Percentiles rank a stretch among this genome's conserved stretches.
phyloP scores from a whole-genome alignment of 2,797 vertebrate species.

The Psittacula echo region DNA sequence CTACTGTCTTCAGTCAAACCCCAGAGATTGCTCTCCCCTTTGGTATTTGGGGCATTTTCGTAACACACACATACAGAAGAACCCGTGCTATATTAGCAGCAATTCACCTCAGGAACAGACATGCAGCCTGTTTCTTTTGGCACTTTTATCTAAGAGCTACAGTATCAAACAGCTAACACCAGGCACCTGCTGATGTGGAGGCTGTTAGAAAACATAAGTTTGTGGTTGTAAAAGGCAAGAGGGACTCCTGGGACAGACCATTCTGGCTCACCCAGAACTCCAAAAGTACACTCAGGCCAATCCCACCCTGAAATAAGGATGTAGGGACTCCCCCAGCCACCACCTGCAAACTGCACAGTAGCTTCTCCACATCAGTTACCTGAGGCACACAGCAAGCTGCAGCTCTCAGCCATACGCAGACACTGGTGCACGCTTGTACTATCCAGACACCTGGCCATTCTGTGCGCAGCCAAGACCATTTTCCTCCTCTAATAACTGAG shows the following conservation, averaged over 20 bases:
- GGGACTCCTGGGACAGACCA: background rate
- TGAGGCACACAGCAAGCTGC: fast-evolving
- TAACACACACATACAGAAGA: fast-evolving
- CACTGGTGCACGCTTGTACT: fast-evolving
- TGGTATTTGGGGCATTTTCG: background rate
- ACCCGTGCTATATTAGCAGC: background rate
- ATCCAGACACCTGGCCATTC: background rate
- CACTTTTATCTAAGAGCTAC: background rate
- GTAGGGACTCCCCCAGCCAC: fast-evolving
- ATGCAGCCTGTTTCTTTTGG: background rate
- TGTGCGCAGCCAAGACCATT: background rate
- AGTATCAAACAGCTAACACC: background rate
- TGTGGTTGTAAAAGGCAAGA: background rate
- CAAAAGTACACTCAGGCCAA: background rate
- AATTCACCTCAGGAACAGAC: background rate
- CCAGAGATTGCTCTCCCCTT: background rate
- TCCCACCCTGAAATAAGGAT: background rate
- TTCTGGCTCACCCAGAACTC: background rate
- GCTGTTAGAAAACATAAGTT: background rate
- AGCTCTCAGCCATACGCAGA: fast-evolving
- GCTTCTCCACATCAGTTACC: fast-evolving
- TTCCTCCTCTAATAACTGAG: background rate
- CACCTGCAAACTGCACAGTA: background rate
- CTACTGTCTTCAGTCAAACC: background rate
- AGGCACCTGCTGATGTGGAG: background rate